Evolutionary conservation across 2,113 vertebrate genomes (phyloP).

Genomic region (Plestiodon gilberti): DNA sequence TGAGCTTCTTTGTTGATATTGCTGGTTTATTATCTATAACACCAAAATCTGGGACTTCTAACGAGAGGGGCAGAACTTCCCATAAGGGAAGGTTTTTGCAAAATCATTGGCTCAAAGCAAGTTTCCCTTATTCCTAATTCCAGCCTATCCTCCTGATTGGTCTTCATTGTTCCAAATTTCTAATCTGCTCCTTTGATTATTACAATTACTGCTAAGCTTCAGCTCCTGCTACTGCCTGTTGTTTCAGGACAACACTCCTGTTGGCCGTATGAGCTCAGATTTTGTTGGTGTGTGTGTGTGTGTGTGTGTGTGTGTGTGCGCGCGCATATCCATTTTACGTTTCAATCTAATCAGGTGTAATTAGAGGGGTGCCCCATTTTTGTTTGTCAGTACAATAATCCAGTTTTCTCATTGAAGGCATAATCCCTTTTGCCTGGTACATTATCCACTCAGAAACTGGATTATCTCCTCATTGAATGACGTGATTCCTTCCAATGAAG

Average conservation of each 20-base stretch:
- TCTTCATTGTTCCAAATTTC: too few species aligned
- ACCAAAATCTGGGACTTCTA: background rate
- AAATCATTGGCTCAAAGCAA: background rate
- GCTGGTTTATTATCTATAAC: too few species aligned
- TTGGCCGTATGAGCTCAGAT: background rate
- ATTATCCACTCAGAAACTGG: conserved; percentile 18
- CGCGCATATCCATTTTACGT: background rate
- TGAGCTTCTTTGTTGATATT: too few species aligned
- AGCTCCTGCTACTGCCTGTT: background rate
- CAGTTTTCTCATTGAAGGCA: conserved; percentile 14
- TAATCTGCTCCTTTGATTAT: background rate
- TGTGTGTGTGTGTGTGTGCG: too few species aligned
- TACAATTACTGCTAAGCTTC: background rate
- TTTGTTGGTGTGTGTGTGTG: too few species aligned
- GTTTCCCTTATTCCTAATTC: background rate
- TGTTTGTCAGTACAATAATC: background rate
- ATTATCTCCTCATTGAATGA: conserved; percentile 10
- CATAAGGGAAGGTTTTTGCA: background rate
- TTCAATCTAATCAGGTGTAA: background rate
- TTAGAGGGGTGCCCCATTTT: background rate
- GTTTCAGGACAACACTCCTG: background rate
- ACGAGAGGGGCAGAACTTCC: background rate
- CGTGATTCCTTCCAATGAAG: background rate
- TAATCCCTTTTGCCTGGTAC: conserved; percentile 7
- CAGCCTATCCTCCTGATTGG: background rate